Evolutionary conservation across 2,888 invertebrate genomes (phyloP).

Genomic region (Anticlea derivata): DNA sequence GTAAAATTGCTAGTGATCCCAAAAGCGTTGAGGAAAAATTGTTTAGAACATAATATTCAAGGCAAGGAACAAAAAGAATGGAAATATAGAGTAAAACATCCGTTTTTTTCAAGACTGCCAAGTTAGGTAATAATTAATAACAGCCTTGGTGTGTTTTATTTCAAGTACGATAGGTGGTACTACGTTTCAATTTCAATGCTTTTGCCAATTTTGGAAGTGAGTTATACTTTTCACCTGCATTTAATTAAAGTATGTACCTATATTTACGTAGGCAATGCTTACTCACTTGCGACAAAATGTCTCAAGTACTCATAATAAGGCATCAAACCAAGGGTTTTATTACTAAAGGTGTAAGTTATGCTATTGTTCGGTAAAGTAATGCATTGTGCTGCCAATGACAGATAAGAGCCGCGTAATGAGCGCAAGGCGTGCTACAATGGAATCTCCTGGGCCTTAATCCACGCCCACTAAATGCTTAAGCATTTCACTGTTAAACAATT

Average conservation of each 20-base stretch:
- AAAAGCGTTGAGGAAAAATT: constrained; percentile 26
- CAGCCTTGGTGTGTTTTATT: no score
- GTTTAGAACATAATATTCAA: constrained; percentile 10
- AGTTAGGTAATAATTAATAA: no score
- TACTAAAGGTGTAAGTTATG: constrained; percentile 59
- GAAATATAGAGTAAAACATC: no score
- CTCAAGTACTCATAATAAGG: constrained; percentile 3
- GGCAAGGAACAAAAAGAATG: neutral
- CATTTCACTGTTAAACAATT: constrained; percentile 30
- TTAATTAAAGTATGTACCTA: no score
- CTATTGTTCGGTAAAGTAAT: constrained; percentile 56
- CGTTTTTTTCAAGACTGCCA: no score
- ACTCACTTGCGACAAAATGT: constrained; percentile 6
- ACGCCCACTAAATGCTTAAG: constrained; percentile 41
- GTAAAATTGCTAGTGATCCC: neutral
- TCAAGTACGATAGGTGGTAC: no score
- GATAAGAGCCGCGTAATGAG: constrained; percentile 73
- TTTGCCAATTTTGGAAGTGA: no score
- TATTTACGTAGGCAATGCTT: no score
- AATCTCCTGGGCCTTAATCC: constrained; percentile 50
- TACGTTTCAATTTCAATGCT: no score
- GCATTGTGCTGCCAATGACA: constrained; percentile 77
- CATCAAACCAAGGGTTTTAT: constrained; percentile 46
- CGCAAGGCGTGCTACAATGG: constrained; percentile 61
- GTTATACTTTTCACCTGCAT: no score